Evolutionary conservation across 2,888 invertebrate species (phyloP).

Genomic region (Drosophila emarginata): DNA sequence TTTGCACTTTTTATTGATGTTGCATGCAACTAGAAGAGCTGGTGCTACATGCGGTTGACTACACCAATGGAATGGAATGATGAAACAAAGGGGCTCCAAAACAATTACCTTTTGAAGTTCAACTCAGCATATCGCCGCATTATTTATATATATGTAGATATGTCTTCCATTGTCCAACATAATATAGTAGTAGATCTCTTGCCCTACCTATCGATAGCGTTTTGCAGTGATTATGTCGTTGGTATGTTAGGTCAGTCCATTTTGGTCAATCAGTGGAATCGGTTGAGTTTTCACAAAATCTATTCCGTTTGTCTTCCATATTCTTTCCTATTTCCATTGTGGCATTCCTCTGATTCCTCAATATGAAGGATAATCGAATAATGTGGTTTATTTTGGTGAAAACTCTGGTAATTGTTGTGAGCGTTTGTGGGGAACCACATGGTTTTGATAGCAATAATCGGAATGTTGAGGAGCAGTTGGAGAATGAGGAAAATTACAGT

Average conservation of each 20-base stretch:
- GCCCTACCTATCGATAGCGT: constrained; percentile 37
- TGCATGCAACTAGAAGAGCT: background rate
- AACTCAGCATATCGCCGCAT: constrained; percentile 69
- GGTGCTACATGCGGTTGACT: constrained; percentile 55
- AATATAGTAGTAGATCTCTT: constrained; percentile 6
- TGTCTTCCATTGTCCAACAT: background rate
- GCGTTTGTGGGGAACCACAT: background rate
- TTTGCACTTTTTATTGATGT: background rate
- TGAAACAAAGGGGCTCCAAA: constrained; percentile 19
- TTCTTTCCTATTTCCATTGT: background rate
- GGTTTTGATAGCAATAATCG: background rate
- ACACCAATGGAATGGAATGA: constrained; percentile 34
- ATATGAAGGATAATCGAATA: background rate
- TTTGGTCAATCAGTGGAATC: constrained; percentile 27
- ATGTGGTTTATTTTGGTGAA: background rate
- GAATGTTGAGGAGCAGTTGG: constrained; percentile 25
- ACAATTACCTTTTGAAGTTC: constrained; percentile 63
- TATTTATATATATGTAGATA: constrained; percentile 41
- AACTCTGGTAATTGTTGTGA: background rate
- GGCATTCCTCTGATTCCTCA: background rate
- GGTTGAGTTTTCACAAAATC: constrained; percentile 31
- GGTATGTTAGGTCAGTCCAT: constrained; percentile 38
- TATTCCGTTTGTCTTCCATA: too few relatives aligned
- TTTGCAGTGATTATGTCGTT: constrained; percentile 13
- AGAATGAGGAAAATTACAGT: constrained; percentile 57